phyloP scores from a whole-genome alignment of 2,113 vertebrate species.

The Ciconia maguari region DNA sequence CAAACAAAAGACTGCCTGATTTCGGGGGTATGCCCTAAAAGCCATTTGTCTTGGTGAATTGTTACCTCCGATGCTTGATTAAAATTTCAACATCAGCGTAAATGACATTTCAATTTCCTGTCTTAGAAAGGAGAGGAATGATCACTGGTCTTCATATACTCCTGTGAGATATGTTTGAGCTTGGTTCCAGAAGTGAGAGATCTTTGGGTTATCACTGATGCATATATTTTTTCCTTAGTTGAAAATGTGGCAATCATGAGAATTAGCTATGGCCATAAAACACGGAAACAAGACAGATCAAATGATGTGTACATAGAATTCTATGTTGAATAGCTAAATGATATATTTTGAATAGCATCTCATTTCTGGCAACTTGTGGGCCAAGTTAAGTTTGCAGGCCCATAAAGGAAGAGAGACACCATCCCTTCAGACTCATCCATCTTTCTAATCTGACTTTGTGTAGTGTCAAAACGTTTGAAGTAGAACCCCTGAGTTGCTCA shows the following conservation, averaged over 20 bases:
- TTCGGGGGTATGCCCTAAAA: not conserved
- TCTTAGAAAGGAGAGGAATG: not conserved
- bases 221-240: not conserved
- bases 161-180: not conserved
- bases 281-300: not conserved
- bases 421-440: not conserved
- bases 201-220: not conserved
- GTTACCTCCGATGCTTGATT: not conserved
- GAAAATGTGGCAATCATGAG: not conserved
- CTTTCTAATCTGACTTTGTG: not conserved
- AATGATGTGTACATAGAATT: not conserved
- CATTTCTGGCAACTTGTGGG: not conserved
- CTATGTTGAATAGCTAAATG: not conserved
- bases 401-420: not conserved
- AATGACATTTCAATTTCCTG: not conserved
- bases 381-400: not conserved
- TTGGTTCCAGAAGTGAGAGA: not conserved
- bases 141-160: not conserved
- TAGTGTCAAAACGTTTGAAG: not conserved
- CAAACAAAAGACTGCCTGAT: not conserved
- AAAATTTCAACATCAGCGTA: not conserved
- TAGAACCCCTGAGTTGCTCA: not conserved
- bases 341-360: not conserved
- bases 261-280: not conserved
- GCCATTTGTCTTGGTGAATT: not conserved